Percentiles rank a stretch among this genome's conserved stretches.
These are phyloP conservation scores for Otus sunia DNA, from an alignment of 2,113 vertebrate genomes.

Conservation along the genomic window DNA sequence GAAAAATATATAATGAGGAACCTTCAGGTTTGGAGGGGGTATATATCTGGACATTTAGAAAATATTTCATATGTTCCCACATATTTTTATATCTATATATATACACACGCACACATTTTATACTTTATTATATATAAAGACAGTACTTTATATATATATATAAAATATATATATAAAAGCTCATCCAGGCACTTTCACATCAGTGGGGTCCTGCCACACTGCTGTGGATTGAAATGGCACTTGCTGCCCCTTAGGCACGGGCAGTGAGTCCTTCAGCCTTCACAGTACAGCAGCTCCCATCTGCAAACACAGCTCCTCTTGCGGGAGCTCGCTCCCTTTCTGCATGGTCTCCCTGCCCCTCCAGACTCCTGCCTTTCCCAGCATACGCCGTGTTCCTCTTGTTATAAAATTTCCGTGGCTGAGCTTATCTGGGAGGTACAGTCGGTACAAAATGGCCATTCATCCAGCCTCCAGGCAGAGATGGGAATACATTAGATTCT, in stretches of 20 bases:
- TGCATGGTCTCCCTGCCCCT: background rate
- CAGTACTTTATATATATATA: background rate
- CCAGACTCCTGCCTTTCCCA: background rate
- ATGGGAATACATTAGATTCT: background rate
- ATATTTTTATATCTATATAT: background rate
- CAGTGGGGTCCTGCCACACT: background rate
- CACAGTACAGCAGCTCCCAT: background rate
- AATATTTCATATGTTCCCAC: background rate
- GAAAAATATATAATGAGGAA: background rate
- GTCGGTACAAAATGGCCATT: background rate
- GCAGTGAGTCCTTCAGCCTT: background rate
- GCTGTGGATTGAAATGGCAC: background rate
- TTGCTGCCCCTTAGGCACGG: background rate
- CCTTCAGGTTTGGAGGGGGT: background rate
- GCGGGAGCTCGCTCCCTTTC: background rate
- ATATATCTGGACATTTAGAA: background rate
- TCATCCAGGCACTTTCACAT: background rate
- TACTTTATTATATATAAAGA: background rate
- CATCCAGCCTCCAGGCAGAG: background rate
- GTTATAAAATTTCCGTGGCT: background rate
- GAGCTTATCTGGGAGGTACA: background rate
- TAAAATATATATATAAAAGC: background rate
- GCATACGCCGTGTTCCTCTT: fast-evolving
- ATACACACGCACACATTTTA: background rate
- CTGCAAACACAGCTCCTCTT: background rate